These are phyloP conservation scores for Torymus texanus DNA, from an alignment of 2,888 invertebrate genomes.

Conservation along the genomic window DNA sequence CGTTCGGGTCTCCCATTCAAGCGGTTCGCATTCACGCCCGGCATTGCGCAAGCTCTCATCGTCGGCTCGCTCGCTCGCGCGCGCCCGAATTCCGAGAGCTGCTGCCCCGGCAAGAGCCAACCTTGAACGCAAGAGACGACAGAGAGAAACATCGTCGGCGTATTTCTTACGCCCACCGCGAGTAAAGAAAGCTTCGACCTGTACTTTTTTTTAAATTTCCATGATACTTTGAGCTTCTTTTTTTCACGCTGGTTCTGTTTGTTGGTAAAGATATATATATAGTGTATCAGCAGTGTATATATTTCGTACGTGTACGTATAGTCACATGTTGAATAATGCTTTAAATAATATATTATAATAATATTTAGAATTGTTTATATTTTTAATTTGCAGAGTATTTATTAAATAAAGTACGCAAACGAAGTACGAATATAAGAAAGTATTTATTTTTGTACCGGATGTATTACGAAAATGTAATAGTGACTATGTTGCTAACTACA, in stretches of 20 bases:
- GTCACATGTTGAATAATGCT: too few species aligned
- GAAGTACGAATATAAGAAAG: background rate
- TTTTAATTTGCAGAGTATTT: too few species aligned
- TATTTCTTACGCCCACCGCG: background rate
- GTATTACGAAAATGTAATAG: constrained; percentile 9
- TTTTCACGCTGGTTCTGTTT: too few species aligned
- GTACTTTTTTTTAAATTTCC: background rate
- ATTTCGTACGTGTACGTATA: too few species aligned
- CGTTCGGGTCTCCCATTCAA: constrained; percentile 38
- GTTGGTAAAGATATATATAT: too few species aligned
- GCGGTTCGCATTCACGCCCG: constrained; percentile 27
- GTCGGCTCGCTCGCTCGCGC: constrained; percentile 14
- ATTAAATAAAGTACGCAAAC: background rate
- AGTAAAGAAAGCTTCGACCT: background rate
- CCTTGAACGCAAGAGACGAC: constrained; percentile 42
- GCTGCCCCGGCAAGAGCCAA: constrained; percentile 26
- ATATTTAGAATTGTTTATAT: too few species aligned
- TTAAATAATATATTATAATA: too few species aligned
- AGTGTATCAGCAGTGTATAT: too few species aligned
- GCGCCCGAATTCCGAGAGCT: constrained; percentile 49
- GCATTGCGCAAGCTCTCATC: constrained; percentile 44
- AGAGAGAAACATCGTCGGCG: background rate
- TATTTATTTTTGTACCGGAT: constrained; percentile 10
- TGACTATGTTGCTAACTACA: background rate
- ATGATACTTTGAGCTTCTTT: too few species aligned